These are phyloP conservation scores for Danionella dracula DNA, from an alignment of 2,797 vertebrate species.

Conservation along the genomic window DNA sequence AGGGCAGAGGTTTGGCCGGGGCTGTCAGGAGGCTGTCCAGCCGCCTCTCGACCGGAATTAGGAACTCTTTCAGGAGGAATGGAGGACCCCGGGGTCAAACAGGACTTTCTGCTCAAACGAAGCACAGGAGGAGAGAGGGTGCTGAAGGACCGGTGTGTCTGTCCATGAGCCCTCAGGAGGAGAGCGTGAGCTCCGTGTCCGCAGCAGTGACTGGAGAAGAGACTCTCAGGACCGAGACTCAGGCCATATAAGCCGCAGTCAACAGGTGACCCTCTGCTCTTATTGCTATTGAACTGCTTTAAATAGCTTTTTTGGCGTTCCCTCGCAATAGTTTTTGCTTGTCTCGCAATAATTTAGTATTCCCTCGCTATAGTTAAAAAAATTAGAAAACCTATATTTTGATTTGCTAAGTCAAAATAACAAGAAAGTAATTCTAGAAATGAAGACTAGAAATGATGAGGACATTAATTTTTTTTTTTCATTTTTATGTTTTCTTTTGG, in stretches of 20 bases:
- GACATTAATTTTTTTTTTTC: too few relatives aligned
- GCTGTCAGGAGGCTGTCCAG: constrained; percentile 64
- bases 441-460: too few relatives aligned
- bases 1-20: constrained; percentile 52
- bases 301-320: too few relatives aligned
- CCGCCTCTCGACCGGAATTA: constrained; percentile 60
- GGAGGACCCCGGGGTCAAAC: background rate
- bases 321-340: too few relatives aligned
- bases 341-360: too few relatives aligned
- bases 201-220: constrained; percentile 37
- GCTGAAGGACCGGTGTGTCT: background rate
- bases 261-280: constrained; percentile 3
- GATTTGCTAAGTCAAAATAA: too few relatives aligned
- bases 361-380: too few relatives aligned
- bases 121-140: constrained; percentile 31
- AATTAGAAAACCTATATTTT: too few relatives aligned
- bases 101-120: background rate
- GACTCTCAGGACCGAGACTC: constrained; percentile 46
- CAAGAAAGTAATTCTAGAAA: too few relatives aligned
- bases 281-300: background rate
- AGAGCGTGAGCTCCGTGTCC: constrained; percentile 26
- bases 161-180: background rate
- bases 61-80: constrained; percentile 48
- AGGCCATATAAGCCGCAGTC: constrained; percentile 45
- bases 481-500: too few relatives aligned